phyloP scores from a whole-genome alignment of 2,797 vertebrate genomes.

The Leuciscus waleckii region DNA sequence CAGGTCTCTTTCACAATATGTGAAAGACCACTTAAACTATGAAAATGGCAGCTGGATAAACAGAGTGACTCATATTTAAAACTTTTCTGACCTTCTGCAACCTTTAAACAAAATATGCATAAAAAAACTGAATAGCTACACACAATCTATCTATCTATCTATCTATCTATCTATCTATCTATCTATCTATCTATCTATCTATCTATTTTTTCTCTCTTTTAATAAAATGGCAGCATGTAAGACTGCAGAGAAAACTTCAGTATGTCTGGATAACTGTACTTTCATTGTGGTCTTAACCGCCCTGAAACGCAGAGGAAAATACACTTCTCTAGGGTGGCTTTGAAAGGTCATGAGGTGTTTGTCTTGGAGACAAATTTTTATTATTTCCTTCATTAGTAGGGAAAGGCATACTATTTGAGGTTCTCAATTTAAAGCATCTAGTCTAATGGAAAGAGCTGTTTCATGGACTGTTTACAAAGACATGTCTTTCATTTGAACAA shows the following conservation, averaged over 20 bases:
- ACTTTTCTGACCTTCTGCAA: slow-evolving; percentile 6
- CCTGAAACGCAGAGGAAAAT: slow-evolving; percentile 42
- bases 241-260: slow-evolving; percentile 1
- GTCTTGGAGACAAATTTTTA: slow-evolving; percentile 47
- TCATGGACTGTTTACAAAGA: background rate
- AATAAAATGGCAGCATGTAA: background rate
- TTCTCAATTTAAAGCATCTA: slow-evolving; percentile 32
- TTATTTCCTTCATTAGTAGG: slow-evolving; percentile 55
- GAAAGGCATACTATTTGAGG: slow-evolving; percentile 40
- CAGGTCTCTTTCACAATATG: background rate
- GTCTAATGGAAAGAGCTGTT: slow-evolving; percentile 29
- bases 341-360: slow-evolving; percentile 53
- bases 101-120: slow-evolving; percentile 5
- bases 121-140: background rate
- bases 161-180: background rate
- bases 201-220: background rate
- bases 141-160: slow-evolving; percentile 4
- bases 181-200: no score
- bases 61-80: slow-evolving; percentile 35
- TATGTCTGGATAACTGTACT: background rate
- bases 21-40: slow-evolving; percentile 40
- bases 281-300: slow-evolving; percentile 8
- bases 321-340: slow-evolving; percentile 40
- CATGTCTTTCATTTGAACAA: background rate
- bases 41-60: slow-evolving; percentile 32